Evolutionary conservation across 2,113 vertebrate species (phyloP).

Genomic region (Petrocephalus zakoni): DNA sequence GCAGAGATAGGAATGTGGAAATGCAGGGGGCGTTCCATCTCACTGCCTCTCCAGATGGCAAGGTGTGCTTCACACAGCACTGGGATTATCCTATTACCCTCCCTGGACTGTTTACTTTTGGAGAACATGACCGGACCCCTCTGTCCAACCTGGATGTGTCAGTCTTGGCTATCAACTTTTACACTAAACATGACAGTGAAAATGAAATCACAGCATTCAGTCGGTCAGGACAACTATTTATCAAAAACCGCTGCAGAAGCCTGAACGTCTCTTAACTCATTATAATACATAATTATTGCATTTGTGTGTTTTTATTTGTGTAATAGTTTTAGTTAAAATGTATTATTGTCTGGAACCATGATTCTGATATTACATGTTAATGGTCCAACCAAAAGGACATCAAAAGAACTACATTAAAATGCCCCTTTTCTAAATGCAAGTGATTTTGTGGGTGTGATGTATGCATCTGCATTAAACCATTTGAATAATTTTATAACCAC

Average conservation of each 20-base stretch:
- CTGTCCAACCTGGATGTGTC: not conserved
- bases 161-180: not conserved
- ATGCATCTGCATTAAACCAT: not conserved
- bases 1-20: constrained; percentile 15
- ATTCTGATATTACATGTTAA: not conserved
- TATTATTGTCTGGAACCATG: not conserved
- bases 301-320: not conserved
- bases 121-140: not conserved
- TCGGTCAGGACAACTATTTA: not conserved
- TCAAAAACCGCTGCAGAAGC: not conserved
- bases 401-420: not conserved
- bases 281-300: not conserved
- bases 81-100: constrained; percentile 17
- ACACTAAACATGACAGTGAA: not conserved
- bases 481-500: not conserved
- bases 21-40: not conserved
- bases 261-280: not conserved
- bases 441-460: not conserved
- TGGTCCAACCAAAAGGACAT: not conserved
- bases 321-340: not conserved
- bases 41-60: constrained; percentile 11
- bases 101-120: not conserved
- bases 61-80: not conserved
- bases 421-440: not conserved
- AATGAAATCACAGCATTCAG: not conserved